These are phyloP conservation scores for Haplochromis burtoni DNA, from an alignment of 2,113 vertebrate genomes.

Conservation along the genomic window DNA sequence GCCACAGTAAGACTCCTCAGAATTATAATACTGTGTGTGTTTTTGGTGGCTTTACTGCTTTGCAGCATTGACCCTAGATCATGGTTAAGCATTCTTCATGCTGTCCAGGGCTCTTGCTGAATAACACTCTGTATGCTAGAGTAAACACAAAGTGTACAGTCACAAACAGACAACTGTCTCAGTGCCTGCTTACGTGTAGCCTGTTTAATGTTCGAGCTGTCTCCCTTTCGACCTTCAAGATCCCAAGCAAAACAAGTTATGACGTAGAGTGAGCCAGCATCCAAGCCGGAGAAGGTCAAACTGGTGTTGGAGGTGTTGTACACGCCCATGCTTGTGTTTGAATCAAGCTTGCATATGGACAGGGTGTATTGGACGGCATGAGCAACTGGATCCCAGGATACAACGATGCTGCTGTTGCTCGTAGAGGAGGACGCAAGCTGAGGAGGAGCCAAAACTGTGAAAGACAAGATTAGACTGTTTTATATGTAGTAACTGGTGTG, in stretches of 20 bases:
- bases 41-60: neutral
- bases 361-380: constrained; percentile 75
- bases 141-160: neutral
- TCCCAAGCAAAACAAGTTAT: constrained; percentile 80
- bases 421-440: constrained; percentile 70
- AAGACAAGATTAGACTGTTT: neutral
- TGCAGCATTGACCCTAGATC: neutral
- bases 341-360: constrained; percentile 68
- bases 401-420: constrained; percentile 72
- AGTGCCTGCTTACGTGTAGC: constrained; percentile 79
- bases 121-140: neutral
- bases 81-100: neutral
- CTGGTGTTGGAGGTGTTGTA: constrained; percentile 74
- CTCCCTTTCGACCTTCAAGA: constrained; percentile 73
- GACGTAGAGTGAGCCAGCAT: constrained; percentile 77
- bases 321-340: constrained; percentile 56
- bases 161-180: neutral
- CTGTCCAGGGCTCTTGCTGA: neutral
- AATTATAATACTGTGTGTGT: neutral
- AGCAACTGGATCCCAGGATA: constrained; percentile 73
- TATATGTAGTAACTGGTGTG: neutral
- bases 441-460: constrained; percentile 79
- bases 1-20: fast-evolving
- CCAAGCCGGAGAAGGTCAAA: constrained; percentile 68
- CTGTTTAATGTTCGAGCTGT: constrained; percentile 75